A percentile compares a stretch with the other conserved stretches of the same genome.
These are phyloP conservation scores for Grallaria varia DNA, from an alignment of 2,113 vertebrate genomes.

Conservation along the genomic window DNA sequence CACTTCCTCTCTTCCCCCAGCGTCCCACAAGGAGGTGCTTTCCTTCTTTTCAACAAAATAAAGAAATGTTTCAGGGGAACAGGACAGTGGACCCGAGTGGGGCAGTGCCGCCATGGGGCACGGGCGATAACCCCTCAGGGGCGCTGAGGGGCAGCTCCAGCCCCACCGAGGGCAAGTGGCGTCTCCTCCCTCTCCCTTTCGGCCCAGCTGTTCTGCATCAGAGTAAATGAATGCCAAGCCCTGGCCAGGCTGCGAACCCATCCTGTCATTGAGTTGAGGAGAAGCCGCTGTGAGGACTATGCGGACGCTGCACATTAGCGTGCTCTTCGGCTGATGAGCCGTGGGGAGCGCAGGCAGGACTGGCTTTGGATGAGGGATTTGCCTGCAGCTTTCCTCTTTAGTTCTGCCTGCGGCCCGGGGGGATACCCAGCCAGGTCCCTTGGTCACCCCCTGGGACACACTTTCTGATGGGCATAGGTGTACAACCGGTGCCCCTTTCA, in stretches of 20 bases:
- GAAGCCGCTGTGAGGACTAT: not conserved
- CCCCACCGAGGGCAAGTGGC: rapidly evolving
- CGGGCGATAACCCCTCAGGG: not conserved
- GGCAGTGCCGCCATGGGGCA: too few species aligned
- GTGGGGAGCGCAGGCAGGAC: not conserved
- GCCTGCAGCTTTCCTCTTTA: not conserved
- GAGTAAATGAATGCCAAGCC: not conserved
- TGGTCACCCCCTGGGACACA: rapidly evolving
- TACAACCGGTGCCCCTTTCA: not conserved
- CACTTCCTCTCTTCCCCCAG: rapidly evolving
- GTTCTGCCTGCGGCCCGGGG: rapidly evolving
- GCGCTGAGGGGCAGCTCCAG: not conserved
- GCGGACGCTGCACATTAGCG: not conserved
- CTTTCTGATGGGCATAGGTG: not conserved
- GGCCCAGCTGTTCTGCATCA: rapidly evolving
- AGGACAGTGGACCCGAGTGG: rapidly evolving
- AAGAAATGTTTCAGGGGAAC: not conserved
- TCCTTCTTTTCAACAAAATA: not conserved
- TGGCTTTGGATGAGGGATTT: not conserved
- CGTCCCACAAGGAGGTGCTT: not conserved
- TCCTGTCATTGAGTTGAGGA: too few species aligned
- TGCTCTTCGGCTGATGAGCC: not conserved
- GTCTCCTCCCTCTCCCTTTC: rapidly evolving
- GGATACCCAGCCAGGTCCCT: too few species aligned
- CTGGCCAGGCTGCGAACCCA: not conserved